Conservation (phyloP, 2,113 vertebrate genomes). For the Edolisoma coerulescens region DNA sequence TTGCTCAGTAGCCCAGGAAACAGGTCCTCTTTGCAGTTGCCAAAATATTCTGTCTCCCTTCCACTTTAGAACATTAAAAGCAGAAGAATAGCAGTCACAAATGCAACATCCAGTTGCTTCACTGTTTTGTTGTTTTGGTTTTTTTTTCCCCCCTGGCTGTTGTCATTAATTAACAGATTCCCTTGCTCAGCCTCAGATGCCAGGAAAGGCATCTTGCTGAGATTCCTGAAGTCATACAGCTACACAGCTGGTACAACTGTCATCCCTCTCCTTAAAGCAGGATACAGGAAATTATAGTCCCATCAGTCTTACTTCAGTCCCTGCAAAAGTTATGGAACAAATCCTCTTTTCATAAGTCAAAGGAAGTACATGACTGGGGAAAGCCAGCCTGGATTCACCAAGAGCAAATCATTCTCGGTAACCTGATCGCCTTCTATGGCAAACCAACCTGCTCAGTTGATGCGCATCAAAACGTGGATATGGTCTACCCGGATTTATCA, state of each 20-base stretch:
- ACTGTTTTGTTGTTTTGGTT: not conserved
- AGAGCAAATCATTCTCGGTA: not conserved
- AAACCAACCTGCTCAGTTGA: not conserved
- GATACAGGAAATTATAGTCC: not conserved
- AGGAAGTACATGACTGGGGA: not conserved
- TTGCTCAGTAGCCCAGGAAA: not conserved
- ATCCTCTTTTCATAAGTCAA: not conserved
- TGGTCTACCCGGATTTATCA: not conserved
- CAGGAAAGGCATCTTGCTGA: not conserved
- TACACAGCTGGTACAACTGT: not conserved
- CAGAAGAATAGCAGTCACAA: not conserved
- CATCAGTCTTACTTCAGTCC: not conserved
- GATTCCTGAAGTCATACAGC: not conserved
- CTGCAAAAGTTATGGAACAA: not conserved
- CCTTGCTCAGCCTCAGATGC: not conserved
- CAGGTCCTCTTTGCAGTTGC: not conserved
- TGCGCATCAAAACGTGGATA: not conserved
- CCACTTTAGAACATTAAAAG: not conserved
- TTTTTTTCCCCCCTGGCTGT: not conserved
- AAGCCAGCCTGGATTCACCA: not conserved
- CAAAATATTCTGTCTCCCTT: not conserved
- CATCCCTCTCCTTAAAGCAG: not conserved
- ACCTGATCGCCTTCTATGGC: accelerated
- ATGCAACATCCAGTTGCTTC: not conserved
- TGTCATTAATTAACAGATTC: not conserved